Conservation (phyloP, 2,113 vertebrate species). For the Pogonocichla stellata region DNA sequence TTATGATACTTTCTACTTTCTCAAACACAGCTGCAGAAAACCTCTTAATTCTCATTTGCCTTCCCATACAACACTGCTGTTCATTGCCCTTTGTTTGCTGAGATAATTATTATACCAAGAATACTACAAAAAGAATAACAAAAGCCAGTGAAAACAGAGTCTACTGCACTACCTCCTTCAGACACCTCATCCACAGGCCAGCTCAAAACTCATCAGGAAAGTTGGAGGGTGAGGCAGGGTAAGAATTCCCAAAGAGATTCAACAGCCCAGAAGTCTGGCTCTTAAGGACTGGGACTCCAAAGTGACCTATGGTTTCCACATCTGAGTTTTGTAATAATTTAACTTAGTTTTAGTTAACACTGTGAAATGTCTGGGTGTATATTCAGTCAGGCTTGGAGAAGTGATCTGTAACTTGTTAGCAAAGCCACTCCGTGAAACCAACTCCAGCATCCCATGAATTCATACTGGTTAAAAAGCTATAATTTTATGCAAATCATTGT, state of each 20-base stretch:
- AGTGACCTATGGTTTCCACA: not conserved
- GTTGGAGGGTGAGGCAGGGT: not conserved
- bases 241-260: not conserved
- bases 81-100: not conserved
- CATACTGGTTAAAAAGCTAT: not conserved
- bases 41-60: not conserved
- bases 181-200: no score
- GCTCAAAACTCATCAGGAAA: not conserved
- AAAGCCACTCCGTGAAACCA: not conserved
- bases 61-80: not conserved
- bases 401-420: not conserved
- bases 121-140: not conserved
- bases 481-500: not conserved
- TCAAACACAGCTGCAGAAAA: not conserved
- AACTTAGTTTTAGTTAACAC: not conserved
- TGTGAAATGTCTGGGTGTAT: not conserved
- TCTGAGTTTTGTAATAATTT: not conserved
- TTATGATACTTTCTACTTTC: not conserved
- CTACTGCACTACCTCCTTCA: not conserved
- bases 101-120: not conserved
- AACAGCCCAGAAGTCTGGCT: rapidly evolving
- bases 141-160: not conserved
- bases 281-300: not conserved
- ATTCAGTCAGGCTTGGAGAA: not conserved
- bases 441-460: not conserved